Base-by-base conservation (phyloP, 92 coral and sea anemone genomes). In the Pocillopora meandrina region DNA sequence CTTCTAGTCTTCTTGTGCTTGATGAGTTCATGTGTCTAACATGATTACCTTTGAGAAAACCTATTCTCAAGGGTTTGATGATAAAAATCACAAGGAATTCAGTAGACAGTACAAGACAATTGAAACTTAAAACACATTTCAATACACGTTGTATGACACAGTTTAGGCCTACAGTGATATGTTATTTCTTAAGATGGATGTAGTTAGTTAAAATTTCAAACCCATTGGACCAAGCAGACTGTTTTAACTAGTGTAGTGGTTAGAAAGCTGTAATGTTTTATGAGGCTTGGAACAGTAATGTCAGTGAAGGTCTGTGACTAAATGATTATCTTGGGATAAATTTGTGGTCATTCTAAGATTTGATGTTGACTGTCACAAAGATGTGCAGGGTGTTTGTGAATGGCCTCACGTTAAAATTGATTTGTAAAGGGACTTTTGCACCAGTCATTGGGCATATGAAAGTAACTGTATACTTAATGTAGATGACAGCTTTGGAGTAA, bases 301-400 rank as follows among this genome's bases (percentile, higher is more conserved):
- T 36, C n/a, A 10, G 26, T 60, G 13, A 31, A 26, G 13, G 55
- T 19, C 52, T 64, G 76, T 69, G 76, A 71, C 76, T 19, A 17
- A 31, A 81, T 81, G 85, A 81, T 81, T 74, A 70, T 59, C 85
- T 81, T 70, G 8, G 85, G 57, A 81, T 33, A 56, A 81, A 69
- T 23, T n/a, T 67, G 26, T 77, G 10, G 2, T 34, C 17, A 18
- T 18, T 81, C 85, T 70, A 34, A 81, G 85, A 19, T 81, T 64
- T 81, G 85, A 81, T 71, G 77, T 2, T 81, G 18, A 20, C 23
- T n/a, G 85, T 58, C 77, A 81, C 71, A 36, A 71, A 20, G 47
- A 35, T 70, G n/a, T 61, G 3, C 4, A 26, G 59, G 85, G 42
- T 35, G 15, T 65, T 81, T 81, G 59, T 14, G 57, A 20, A 56